A percentile compares a stretch with the other conserved stretches of the same genome.
Evolutionary conservation across 2,797 vertebrate genomes (phyloP).

Genomic region (Graptemys geographica): DNA sequence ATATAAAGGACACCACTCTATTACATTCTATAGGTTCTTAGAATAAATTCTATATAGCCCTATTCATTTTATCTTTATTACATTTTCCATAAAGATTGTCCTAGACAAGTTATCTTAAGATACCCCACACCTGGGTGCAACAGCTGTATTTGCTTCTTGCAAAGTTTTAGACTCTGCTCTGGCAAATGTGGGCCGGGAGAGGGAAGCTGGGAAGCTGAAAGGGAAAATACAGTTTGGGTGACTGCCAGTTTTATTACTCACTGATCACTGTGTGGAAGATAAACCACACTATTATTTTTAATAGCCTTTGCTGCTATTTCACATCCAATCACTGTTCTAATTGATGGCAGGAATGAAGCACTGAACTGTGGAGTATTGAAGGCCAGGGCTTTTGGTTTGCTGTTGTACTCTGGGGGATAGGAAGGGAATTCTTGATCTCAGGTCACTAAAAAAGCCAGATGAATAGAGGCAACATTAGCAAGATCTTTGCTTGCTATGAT

Average conservation of each 20-base stretch:
- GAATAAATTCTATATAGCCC: not conserved
- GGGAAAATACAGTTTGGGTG: not conserved
- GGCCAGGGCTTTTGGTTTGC: not conserved
- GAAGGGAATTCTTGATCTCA: not conserved
- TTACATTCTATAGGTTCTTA: not conserved
- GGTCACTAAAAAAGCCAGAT: not conserved
- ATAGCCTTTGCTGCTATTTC: not conserved
- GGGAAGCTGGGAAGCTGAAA: not conserved
- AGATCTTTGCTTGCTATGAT: not conserved
- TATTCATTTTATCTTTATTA: not conserved
- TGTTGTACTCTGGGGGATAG: not conserved
- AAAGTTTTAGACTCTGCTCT: not conserved
- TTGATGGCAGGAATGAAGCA: conserved; percentile 7
- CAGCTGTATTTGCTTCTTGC: not conserved
- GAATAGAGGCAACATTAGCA: not conserved
- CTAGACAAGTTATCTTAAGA: not conserved
- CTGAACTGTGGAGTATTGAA: not conserved
- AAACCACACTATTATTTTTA: conserved; percentile 5
- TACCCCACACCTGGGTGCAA: accelerated
- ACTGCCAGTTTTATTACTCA: not conserved
- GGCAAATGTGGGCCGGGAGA: not conserved
- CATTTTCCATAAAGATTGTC: not conserved
- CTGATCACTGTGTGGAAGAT: not conserved
- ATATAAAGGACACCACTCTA: not conserved
- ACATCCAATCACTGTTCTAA: not conserved